Percentiles rank a stretch among this genome's conserved stretches.
These are phyloP conservation scores for Mastacembelus armatus DNA, from an alignment of 2,797 vertebrate species.

Conservation along the genomic window DNA sequence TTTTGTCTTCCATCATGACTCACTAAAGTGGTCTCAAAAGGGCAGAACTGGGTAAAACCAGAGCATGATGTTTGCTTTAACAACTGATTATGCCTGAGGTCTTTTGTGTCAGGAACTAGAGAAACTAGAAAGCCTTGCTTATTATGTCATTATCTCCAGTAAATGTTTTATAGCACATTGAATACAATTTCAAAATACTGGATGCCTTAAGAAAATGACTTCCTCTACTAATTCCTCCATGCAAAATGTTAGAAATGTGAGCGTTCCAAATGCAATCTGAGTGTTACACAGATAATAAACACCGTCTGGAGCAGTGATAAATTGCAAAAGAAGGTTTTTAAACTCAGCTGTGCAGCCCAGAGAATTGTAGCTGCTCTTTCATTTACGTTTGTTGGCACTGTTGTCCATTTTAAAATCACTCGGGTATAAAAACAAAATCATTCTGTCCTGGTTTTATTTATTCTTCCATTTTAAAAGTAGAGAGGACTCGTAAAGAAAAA, in stretches of 20 bases:
- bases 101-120: no score
- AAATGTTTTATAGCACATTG: background rate
- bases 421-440: constrained; percentile 35
- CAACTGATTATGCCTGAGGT: background rate
- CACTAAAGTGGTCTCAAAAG: background rate
- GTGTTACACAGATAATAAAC: constrained; percentile 32
- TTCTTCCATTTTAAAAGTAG: constrained; percentile 14
- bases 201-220: constrained; percentile 19
- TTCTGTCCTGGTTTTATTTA: constrained; percentile 38
- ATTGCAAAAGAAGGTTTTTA: constrained; percentile 22
- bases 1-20: background rate
- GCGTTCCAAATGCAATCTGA: constrained; percentile 39
- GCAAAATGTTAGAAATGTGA: constrained; percentile 37
- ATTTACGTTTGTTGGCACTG: constrained; percentile 49
- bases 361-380: constrained; percentile 51
- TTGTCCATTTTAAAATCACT: constrained; percentile 50
- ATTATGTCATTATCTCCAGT: constrained; percentile 20
- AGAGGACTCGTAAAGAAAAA: background rate
- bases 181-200: background rate
- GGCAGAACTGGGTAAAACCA: background rate
- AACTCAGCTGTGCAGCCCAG: constrained; percentile 34
- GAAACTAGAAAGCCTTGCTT: background rate
- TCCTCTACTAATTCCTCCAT: background rate
- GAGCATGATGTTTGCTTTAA: background rate
- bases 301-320: constrained; percentile 30